Evolutionary conservation across 2,797 vertebrate genomes (phyloP).

Genomic region (Eospalax fontanierii): DNA sequence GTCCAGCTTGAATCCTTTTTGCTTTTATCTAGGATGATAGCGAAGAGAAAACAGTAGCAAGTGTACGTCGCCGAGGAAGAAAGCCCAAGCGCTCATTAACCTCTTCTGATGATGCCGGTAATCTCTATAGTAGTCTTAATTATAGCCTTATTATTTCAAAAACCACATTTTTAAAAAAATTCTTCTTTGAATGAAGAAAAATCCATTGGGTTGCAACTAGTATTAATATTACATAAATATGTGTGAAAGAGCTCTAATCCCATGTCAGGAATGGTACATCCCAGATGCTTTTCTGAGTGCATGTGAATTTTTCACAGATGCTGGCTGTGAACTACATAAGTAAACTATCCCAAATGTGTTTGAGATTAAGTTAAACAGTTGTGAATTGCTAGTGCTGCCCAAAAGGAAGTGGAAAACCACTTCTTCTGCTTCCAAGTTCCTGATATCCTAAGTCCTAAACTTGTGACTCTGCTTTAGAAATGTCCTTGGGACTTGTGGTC

Average conservation of each 20-base stretch:
- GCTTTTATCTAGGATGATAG: conserved; percentile 84
- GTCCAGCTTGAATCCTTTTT: background rate
- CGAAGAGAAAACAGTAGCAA: conserved; percentile 85
- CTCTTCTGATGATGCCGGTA: conserved; percentile 88
- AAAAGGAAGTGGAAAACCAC: conserved; percentile 88
- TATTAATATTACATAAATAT: conserved; percentile 88
- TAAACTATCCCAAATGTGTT: conserved; percentile 89
- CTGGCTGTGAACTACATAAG: conserved; percentile 87
- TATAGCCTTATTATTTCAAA: background rate
- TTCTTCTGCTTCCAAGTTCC: conserved; percentile 81
- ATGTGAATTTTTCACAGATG: conserved; percentile 85
- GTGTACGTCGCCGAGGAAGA: conserved; percentile 86
- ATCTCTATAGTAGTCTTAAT: background rate
- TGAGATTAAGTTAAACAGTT: conserved; percentile 90
- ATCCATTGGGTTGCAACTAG: conserved; percentile 81
- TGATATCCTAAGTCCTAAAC: conserved; percentile 80
- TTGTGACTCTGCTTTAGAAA: conserved; percentile 75
- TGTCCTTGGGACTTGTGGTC: conserved; percentile 81
- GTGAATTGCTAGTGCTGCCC: conserved; percentile 84
- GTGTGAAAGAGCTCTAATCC: conserved; percentile 88
- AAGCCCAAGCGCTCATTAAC: conserved; percentile 84
- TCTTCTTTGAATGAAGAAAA: conserved; percentile 82
- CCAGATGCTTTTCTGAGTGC: conserved; percentile 88
- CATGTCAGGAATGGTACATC: conserved; percentile 89
- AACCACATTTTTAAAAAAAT: conserved; percentile 76